Percentiles rank a stretch among this genome's conserved stretches.
These are phyloP conservation scores for Euborellia annulipes DNA, from an alignment of 1,140 invertebrate species.

Conservation along the genomic window DNA sequence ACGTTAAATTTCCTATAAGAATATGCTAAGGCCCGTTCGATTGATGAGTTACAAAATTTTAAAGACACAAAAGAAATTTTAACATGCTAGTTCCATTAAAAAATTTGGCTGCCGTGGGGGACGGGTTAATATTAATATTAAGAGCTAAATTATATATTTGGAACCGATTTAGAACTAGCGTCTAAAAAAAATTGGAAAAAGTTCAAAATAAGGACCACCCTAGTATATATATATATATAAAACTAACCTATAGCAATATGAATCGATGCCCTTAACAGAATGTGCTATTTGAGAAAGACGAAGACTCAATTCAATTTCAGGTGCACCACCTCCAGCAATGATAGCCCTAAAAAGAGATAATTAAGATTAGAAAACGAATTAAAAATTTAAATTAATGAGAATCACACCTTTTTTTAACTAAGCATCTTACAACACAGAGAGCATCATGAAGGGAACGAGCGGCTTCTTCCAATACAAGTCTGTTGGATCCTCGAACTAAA, in stretches of 20 bases:
- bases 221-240: too few relatives aligned
- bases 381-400: neutral
- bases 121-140: too few relatives aligned
- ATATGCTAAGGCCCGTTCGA: too few relatives aligned
- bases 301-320: conserved; percentile 86
- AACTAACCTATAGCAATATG: conserved; percentile 63
- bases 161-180: too few relatives aligned
- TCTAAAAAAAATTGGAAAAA: neutral
- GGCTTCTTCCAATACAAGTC: conserved; percentile 89
- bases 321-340: conserved; percentile 91
- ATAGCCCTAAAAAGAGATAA: conserved; percentile 39
- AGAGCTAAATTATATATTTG: too few relatives aligned
- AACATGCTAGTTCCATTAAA: too few relatives aligned
- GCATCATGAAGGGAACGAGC: conserved; percentile 95
- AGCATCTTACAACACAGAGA: conserved; percentile 91
- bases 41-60: too few relatives aligned
- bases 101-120: too few relatives aligned
- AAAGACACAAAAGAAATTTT: too few relatives aligned
- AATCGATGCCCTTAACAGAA: conserved; percentile 75
- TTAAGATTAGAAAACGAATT: neutral
- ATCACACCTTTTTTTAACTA: conserved; percentile 70
- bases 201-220: neutral
- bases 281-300: conserved; percentile 69
- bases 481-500: conserved; percentile 91
- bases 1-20: too few relatives aligned